These are phyloP conservation scores for Reinhardtius hippoglossoides DNA, from an alignment of 2,113 vertebrate genomes.

Conservation along the genomic window DNA sequence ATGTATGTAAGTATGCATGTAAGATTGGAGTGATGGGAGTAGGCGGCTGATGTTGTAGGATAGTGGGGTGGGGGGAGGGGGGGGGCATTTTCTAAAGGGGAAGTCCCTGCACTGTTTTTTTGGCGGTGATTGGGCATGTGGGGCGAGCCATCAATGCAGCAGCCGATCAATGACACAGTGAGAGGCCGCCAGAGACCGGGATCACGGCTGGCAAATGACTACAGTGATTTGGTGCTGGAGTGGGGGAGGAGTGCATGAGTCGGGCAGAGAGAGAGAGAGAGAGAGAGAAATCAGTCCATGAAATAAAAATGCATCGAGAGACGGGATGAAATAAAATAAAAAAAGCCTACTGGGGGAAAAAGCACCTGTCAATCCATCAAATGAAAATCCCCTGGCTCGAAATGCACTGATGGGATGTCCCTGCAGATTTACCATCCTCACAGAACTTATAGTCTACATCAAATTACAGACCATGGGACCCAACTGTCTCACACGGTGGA, in stretches of 20 bases:
- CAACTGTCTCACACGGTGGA: not conserved
- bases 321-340: not conserved
- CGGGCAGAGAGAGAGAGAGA: slow-evolving; percentile 22
- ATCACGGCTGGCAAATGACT: slow-evolving; percentile 54
- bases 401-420: slow-evolving; percentile 24
- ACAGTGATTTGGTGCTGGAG: slow-evolving; percentile 39
- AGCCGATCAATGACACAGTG: slow-evolving; percentile 65
- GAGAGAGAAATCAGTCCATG: slow-evolving; percentile 46
- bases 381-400: slow-evolving; percentile 17
- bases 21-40: slow-evolving; percentile 2
- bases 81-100: slow-evolving; percentile 37
- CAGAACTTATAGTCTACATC: not conserved
- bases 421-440: slow-evolving; percentile 18
- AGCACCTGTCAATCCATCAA: slow-evolving; percentile 21
- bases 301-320: slow-evolving; percentile 51
- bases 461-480: not conserved
- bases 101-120: slow-evolving; percentile 39
- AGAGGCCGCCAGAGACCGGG: slow-evolving; percentile 52
- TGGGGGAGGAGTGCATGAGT: slow-evolving; percentile 47
- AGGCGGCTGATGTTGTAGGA: not conserved
- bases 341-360: not conserved
- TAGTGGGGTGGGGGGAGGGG: not conserved
- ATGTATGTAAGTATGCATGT: slow-evolving; percentile 34
- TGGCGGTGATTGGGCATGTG: slow-evolving; percentile 14
- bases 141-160: slow-evolving; percentile 33